Conservation (phyloP, 2,888 invertebrate species). For the Zaprionus bogoriensis region DNA sequence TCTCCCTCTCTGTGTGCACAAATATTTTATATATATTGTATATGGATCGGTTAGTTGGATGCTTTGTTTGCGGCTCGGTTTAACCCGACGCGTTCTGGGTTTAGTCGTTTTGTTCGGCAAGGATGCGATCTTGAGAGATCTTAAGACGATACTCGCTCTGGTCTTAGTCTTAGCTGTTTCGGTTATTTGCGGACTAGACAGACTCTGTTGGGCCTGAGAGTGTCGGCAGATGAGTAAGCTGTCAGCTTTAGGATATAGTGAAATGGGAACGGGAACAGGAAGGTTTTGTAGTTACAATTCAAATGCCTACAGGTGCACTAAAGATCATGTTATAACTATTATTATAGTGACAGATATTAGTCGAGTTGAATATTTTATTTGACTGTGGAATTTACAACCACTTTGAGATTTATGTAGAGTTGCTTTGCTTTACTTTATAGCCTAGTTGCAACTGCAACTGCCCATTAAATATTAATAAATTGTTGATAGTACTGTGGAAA, state of each 20-base stretch:
- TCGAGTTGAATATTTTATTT: neutral
- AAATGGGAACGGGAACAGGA: too few relatives aligned
- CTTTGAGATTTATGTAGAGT: neutral
- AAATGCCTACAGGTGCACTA: too few relatives aligned
- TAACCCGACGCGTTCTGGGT: slow-evolving; percentile 32
- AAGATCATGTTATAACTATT: too few relatives aligned
- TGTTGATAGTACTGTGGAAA: neutral
- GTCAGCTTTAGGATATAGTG: too few relatives aligned
- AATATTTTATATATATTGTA: slow-evolving; percentile 67
- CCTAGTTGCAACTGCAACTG: too few relatives aligned
- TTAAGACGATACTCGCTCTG: slow-evolving; percentile 7
- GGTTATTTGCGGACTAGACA: slow-evolving; percentile 3
- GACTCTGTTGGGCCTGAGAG: slow-evolving; percentile 2
- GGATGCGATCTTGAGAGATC: slow-evolving; percentile 22
- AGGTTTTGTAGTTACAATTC: too few relatives aligned
- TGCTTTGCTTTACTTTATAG: too few relatives aligned
- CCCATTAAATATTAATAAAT: neutral
- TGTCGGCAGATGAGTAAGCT: slow-evolving; percentile 1
- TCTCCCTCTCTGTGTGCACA: slow-evolving; percentile 31
- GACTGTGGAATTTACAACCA: neutral
- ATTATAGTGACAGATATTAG: too few relatives aligned
- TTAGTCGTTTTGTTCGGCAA: slow-evolving; percentile 31
- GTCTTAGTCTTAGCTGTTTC: slow-evolving; percentile 7
- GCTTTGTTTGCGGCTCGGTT: slow-evolving; percentile 32
- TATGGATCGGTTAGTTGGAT: slow-evolving; percentile 44